Base-by-base conservation (phyloP, 2,797 vertebrate genomes). In the Arrhamphus sclerolepis region DNA sequence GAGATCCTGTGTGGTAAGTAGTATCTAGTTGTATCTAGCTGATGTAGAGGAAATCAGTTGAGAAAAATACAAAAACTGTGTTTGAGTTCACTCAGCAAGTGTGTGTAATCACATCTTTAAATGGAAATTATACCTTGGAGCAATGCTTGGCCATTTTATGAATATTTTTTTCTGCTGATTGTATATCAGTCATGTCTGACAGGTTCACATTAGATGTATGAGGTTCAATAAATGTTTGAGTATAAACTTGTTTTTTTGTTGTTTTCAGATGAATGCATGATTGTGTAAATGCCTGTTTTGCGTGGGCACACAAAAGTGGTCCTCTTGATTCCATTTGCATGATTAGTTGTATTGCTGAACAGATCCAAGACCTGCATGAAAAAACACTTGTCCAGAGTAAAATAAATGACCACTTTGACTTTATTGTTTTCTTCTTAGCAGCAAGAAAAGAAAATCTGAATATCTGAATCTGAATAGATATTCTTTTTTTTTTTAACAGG, bases 61-160 rank as follows among this genome's bases (percentile, higher is more conserved):
- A 64, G 29, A 70, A 72, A 62, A 83, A 71, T 54, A 79, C 41
- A 75, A 87, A 78, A 87, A 78, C 81, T 87, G 69, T 60, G 73
- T 86, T 83, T 22, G 77, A 79, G 85, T 83, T 84, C 75, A 77
- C 65, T 84, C 83, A 67, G 69, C 69, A 78, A 84, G 74, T 64
- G 71, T 69, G 70, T 62, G 83, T 78, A 92, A 86, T 91, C 85
- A 90, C 88, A 82, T 83, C 77, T 80, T 83, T 68, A 86, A 88
- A 88, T 90, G 82, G 75, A 92, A 91, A 93, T 92, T 82, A 86
- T 64, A 88, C 60, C 70, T 87, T 72, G 66, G 72, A 83, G 70
- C 79, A 82, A 77, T 82, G 65, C 76, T 74, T 46, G 67, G 75
- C 68, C 77, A 73, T 87, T 88, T 89, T 87, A 85, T 83, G 73